Base-by-base conservation (phyloP, 2,113 vertebrate species). In the Struthio camelus region DNA sequence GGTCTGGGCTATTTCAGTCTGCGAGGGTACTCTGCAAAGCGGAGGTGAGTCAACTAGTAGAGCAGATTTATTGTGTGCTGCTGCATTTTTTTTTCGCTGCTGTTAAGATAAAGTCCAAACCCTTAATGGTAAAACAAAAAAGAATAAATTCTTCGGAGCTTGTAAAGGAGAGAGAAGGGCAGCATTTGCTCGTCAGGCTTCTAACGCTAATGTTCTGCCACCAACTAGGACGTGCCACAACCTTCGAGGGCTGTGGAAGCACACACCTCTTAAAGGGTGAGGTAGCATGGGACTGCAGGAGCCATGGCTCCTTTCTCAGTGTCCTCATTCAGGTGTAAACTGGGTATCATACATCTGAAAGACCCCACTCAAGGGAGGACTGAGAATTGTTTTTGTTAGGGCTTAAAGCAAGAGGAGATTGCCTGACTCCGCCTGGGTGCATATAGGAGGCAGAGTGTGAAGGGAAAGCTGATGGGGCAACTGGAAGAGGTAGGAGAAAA, bases 31-130 rank as follows among this genome's bases (percentile, higher is more conserved):
- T 85, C 79, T 88, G 40, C n/a, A 86, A 28, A 51, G 82, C 71
- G 66, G 58, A 58, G 53, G 23, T 38, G 2, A 3, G 44, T 58
- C 79, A 80, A 16, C n/a, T 28, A 19, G 16, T 2, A 66, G 27
- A 18, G 28, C 67, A 73, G 66, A 46, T 78, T 58, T 23, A 58
- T 16, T 0, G 0, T 0, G 0, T 53, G 61, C 72, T 67, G 44
- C 66, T 82, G 58, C 25, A 2, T 67, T 75, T 83, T 67, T 75
- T 83, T 64, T 85, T 80, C 38, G 36, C 69, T 71, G 42, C 27
- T 80, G 30, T 62, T 77, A 44, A n/a, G 50, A 30, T 59, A 50
- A 80, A 70, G 5, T 56, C 59, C 25, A 59, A 34, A 18, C n/a
- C 48, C 40, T 46, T 42, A 59, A 32, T 25, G 64, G 54, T 70